A percentile compares a stretch with the other conserved stretches of the same genome.
phyloP scores from a whole-genome alignment of 2,113 vertebrate species.

The Lophotis ruficrista region DNA sequence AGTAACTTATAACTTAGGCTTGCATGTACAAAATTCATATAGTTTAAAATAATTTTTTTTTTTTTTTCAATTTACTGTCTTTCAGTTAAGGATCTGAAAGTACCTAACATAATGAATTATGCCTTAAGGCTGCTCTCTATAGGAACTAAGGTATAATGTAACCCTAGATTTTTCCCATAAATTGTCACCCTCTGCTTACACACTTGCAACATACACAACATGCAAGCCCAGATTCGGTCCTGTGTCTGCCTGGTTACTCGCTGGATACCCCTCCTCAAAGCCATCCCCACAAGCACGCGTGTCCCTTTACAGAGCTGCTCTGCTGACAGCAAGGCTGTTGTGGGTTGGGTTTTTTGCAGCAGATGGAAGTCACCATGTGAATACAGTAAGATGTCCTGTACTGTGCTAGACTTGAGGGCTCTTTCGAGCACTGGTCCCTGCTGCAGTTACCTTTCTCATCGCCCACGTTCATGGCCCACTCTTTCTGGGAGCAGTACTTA shows the following conservation, averaged over 20 bases:
- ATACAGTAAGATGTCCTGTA: neutral
- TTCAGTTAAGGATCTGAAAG: neutral
- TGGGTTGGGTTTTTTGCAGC: neutral
- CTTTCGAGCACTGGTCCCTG: neutral
- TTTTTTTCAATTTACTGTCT: neutral
- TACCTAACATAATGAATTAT: neutral
- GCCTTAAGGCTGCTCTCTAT: neutral
- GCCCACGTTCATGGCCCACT: conserved; percentile 91
- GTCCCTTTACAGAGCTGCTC: neutral
- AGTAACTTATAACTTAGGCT: neutral
- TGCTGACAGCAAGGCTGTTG: neutral
- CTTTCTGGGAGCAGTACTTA: conserved; percentile 81
- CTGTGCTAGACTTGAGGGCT: neutral
- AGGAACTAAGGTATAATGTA: neutral
- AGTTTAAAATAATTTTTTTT: neutral
- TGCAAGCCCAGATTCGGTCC: neutral
- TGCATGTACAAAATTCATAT: neutral
- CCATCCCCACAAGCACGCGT: neutral
- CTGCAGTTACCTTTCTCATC: conserved; percentile 82
- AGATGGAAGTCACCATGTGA: neutral
- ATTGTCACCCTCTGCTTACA: neutral
- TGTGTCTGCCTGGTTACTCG: neutral
- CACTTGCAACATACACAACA: neutral
- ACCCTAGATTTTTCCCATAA: neutral
- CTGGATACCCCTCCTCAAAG: neutral